Evolutionary conservation across 1,140 invertebrate genomes (phyloP), one percentile per base, ranked within the genome.

Genomic region (Metaphire vulgaris): DNA sequence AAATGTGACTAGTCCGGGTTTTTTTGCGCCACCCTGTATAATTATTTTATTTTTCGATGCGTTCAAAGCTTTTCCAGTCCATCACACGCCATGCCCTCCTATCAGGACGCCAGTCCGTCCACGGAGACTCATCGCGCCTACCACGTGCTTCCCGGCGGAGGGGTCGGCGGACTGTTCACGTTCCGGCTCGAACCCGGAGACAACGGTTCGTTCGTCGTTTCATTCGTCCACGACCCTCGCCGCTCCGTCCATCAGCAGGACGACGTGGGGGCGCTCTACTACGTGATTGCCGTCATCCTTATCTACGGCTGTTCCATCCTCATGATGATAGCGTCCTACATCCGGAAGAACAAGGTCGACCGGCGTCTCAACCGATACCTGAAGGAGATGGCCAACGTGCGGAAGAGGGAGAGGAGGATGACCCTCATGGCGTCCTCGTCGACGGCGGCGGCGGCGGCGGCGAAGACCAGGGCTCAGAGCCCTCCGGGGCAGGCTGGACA

Each of bases 301-400:
- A 85, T 85, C 33, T 85, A 85, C 77, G 84, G 83, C 15, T 79
- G 84, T 14, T 85, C 84, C 26, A 85, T 85, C 56, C 83, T 85
- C 2, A 83, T 85, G 83, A 84, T 85, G 84, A 85, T 85, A 30
- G 83, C 83, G 1, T 85, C 84, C 15, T 84, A 85, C 79, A 84
- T 85, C 33, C 79, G 83, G 29, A 83, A 83, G 76, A 85, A 85
- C 75, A 83, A 84, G 73, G 81, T 83, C 78, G 84, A 85, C 79
- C 83, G 79, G 31, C 82, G 83, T 72, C 79, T 85, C 16, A 75
- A 82, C 66, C 80, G 78, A 16, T 85, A 85, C 72, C 73, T 85
- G 0, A 85, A 85, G 75, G 83, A 85, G 79, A 85, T 85, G 83
- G 81, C 82, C 72, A 28, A 34, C 41, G 72, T 74, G 14, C 16